A percentile compares a stretch with the other conserved stretches of the same genome.
Evolutionary conservation across 2,888 invertebrate genomes (phyloP).

Genomic region (Caenorhabditis zanzibari): DNA sequence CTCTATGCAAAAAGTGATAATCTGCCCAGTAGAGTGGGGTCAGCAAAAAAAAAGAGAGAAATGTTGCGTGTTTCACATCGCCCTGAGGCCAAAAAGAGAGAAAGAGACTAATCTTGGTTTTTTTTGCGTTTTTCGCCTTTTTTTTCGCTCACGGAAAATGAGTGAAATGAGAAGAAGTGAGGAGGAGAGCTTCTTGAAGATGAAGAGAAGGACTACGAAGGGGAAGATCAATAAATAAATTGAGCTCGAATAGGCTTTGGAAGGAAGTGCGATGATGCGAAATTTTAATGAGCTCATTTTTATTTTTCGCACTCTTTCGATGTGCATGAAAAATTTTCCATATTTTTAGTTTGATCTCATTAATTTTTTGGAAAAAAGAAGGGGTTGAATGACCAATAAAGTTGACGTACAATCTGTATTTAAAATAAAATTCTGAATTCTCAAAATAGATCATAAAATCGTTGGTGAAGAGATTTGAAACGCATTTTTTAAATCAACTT

Average conservation of each 20-base stretch:
- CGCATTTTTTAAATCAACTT: too few relatives aligned
- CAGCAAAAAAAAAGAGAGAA: not conserved
- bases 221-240: conserved; percentile 3
- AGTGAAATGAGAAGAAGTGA: conserved; percentile 25
- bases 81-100: conserved; percentile 16
- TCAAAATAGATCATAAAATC: too few relatives aligned
- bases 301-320: not conserved
- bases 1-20: conserved; percentile 45
- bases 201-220: not conserved
- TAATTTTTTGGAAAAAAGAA: too few relatives aligned
- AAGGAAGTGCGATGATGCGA: not conserved
- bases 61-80: conserved; percentile 33
- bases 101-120: conserved; percentile 49
- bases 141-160: conserved; percentile 28
- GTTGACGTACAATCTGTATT: too few relatives aligned
- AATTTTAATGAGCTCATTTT: conserved; percentile 6
- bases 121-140: conserved; percentile 29
- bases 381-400: too few relatives aligned
- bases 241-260: not conserved
- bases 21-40: conserved; percentile 21
- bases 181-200: conserved; percentile 20
- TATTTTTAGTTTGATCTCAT: not conserved
- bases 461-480: too few relatives aligned
- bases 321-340: conserved; percentile 1
- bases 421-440: too few relatives aligned